Evolutionary conservation across 2,797 vertebrate species (phyloP).

Genomic region (Scleropages formosus): DNA sequence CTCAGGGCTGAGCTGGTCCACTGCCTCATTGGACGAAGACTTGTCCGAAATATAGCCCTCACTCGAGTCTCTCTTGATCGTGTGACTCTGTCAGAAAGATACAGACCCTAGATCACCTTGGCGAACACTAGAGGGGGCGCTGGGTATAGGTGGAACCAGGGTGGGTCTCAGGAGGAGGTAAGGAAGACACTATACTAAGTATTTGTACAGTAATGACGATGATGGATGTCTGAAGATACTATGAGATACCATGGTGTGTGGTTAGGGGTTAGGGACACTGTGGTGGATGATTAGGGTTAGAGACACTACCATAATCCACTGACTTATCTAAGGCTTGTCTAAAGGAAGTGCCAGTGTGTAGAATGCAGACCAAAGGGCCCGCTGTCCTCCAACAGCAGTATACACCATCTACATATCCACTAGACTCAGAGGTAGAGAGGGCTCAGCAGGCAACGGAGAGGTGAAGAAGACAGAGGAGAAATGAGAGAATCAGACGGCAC

Average conservation of each 20-base stretch:
- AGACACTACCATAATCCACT: too few species aligned
- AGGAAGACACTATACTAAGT: neutral
- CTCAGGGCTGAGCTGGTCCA: conserved; percentile 67
- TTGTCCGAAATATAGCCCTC: conserved; percentile 69
- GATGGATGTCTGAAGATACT: neutral
- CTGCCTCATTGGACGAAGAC: conserved; percentile 72
- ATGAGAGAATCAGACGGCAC: neutral
- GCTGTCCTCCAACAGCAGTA: neutral
- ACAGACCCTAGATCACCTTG: conserved; percentile 52
- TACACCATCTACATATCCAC: neutral
- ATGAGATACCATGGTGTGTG: neutral
- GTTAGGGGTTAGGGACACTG: neutral
- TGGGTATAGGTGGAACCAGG: neutral
- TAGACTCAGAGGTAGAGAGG: neutral
- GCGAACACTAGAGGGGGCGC: neutral
- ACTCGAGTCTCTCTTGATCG: conserved; percentile 64
- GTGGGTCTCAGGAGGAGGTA: neutral
- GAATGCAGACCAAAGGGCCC: neutral
- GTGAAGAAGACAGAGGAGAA: neutral
- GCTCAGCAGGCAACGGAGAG: neutral
- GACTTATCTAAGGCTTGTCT: too few species aligned
- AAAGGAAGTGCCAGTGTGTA: neutral
- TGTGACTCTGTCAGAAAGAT: conserved; percentile 70
- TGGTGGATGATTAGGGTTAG: neutral
- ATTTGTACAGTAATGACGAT: neutral